phyloP scores from a whole-genome alignment of 2,888 invertebrate species.

The Byasa hedistus region DNA sequence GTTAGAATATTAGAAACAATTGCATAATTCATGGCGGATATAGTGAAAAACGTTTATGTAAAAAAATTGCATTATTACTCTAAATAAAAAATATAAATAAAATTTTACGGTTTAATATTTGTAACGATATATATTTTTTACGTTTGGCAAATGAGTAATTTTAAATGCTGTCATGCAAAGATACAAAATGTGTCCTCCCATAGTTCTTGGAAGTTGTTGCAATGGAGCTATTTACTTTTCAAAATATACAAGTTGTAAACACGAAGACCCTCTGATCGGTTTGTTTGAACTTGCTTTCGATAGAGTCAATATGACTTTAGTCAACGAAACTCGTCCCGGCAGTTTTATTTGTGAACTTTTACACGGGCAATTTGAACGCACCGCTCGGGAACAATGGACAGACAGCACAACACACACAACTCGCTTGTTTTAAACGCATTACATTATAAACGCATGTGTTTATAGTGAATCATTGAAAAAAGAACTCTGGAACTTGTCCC shows the following conservation, averaged over 20 bases:
- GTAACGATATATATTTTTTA: no score
- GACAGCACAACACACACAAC: conserved; percentile 8
- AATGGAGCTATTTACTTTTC: conserved; percentile 56
- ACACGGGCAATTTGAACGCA: conserved; percentile 28
- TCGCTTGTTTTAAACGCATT: conserved; percentile 1
- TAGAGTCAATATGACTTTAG: conserved; percentile 70
- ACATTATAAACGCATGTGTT: conserved; percentile 4
- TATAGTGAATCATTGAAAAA: conserved; percentile 1
- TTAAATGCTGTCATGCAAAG: conserved; percentile 2
- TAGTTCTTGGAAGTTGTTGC: conserved; percentile 53
- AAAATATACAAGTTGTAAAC: conserved; percentile 66
- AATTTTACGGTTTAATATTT: no score
- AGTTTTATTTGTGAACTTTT: conserved; percentile 51
- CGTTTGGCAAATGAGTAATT: not conserved
- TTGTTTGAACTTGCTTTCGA: conserved; percentile 73
- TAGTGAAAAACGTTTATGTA: no score
- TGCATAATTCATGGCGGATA: no score
- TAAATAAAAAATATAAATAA: no score
- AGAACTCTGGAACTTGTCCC: no score
- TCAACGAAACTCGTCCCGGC: conserved; percentile 68
- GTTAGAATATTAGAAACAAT: not conserved
- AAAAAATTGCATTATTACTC: no score
- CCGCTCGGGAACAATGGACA: conserved; percentile 22
- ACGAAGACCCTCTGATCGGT: conserved; percentile 39
- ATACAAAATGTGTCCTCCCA: conserved; percentile 23